Percentiles rank a stretch among this genome's conserved stretches.
phyloP scores from a whole-genome alignment of 1,140 invertebrate genomes.

The Chrysoperla carnea region DNA sequence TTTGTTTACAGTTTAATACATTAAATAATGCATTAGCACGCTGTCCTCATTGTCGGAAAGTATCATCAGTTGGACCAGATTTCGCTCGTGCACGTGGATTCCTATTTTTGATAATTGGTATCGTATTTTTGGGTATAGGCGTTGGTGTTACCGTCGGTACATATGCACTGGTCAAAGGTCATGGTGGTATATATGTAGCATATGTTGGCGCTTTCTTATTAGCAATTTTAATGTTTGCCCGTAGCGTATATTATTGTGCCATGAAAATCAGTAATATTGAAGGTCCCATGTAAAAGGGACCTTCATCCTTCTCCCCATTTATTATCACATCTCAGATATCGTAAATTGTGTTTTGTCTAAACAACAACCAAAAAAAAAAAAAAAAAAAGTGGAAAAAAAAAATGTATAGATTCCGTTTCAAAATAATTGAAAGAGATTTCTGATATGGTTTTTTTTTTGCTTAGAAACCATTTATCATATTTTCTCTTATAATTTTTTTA shows the following conservation, averaged over 20 bases:
- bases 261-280: constrained; percentile 81
- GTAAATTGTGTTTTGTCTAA: too few relatives aligned
- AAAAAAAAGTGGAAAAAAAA: too few relatives aligned
- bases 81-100: constrained; percentile 64
- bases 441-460: too few relatives aligned
- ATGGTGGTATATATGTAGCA: constrained; percentile 65
- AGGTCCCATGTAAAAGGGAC: constrained; percentile 46
- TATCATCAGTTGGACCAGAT: constrained; percentile 76
- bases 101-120: constrained; percentile 57
- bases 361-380: too few relatives aligned
- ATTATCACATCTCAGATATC: too few relatives aligned
- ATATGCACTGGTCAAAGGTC: constrained; percentile 30
- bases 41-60: constrained; percentile 88
- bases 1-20: constrained; percentile 87
- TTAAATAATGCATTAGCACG: constrained; percentile 85
- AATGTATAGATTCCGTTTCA: too few relatives aligned
- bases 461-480: too few relatives aligned
- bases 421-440: too few relatives aligned
- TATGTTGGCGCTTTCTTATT: constrained; percentile 68
- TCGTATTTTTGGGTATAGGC: constrained; percentile 53
- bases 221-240: constrained; percentile 49
- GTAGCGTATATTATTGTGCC: constrained; percentile 72
- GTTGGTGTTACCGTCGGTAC: constrained; percentile 59
- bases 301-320: too few relatives aligned
- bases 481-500: too few relatives aligned